Conservation (phyloP, 2,888 invertebrate species). For the Patella ulyssiponensis region DNA sequence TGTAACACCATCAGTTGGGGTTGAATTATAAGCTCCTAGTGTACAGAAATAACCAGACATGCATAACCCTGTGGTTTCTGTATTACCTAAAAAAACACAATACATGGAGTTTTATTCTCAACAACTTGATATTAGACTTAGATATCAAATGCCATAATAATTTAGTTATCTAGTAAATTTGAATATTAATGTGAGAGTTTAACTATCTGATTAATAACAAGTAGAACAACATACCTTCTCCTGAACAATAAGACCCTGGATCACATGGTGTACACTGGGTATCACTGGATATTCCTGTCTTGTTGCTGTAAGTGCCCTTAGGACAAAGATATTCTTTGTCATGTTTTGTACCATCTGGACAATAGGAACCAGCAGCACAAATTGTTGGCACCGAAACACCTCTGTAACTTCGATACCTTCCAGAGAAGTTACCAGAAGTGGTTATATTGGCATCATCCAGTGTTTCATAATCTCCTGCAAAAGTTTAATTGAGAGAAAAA, state of each 20-base stretch:
- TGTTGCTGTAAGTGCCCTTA: constrained; percentile 64
- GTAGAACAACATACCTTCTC: constrained; percentile 52
- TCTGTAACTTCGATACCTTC: constrained; percentile 61
- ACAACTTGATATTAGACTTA: background rate
- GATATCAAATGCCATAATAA: background rate
- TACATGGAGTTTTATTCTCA: background rate
- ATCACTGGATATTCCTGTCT: constrained; percentile 54
- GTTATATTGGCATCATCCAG: constrained; percentile 61
- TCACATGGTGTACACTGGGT: constrained; percentile 66
- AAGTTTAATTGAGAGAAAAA: constrained; percentile 8
- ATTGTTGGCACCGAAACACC: constrained; percentile 64
- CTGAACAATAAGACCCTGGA: constrained; percentile 65
- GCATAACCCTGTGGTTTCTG: constrained; percentile 59
- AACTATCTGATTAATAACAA: too few species aligned
- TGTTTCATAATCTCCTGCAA: constrained; percentile 63
- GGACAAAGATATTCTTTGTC: constrained; percentile 65
- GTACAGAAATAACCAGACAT: constrained; percentile 64
- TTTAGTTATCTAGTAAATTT: too few species aligned
- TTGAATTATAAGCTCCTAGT: constrained; percentile 57
- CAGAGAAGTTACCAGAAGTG: constrained; percentile 59
- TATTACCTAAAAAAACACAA: constrained; percentile 57
- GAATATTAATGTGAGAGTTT: too few species aligned
- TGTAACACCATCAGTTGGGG: constrained; percentile 64
- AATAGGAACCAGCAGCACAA: constrained; percentile 68
- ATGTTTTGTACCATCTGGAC: constrained; percentile 58